These are phyloP conservation scores for Oreochromis tanganicae DNA, from an alignment of 2,113 vertebrate species.

Conservation along the genomic window DNA sequence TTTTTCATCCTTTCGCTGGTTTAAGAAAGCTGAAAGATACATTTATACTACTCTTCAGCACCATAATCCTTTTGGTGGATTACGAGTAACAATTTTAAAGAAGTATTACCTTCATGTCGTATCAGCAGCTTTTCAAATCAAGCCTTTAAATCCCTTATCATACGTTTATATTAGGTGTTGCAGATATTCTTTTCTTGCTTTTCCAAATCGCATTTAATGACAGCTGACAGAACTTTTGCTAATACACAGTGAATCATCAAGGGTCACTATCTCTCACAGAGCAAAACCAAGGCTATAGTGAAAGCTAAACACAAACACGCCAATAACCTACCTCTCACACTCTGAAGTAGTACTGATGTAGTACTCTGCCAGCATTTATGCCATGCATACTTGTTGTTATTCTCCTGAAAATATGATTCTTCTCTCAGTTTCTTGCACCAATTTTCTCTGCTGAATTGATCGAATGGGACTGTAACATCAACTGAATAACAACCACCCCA, in stretches of 20 bases:
- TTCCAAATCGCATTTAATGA: neutral
- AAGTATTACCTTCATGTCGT: neutral
- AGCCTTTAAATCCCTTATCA: neutral
- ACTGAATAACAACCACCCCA: neutral
- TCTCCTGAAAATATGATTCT: neutral
- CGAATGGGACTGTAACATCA: neutral
- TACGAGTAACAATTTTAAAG: neutral
- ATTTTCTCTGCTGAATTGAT: neutral
- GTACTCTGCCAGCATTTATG: neutral
- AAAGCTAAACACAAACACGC: neutral
- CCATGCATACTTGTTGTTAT: neutral
- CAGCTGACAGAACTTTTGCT: neutral
- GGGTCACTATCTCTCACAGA: neutral
- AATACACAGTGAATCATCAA: neutral
- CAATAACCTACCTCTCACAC: neutral
- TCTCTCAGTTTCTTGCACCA: neutral
- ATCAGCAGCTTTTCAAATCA: neutral
- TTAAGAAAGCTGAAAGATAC: neutral
- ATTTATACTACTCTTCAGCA: neutral
- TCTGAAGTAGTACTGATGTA: neutral
- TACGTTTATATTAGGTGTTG: neutral
- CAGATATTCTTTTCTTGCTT: neutral
- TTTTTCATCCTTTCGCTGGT: neutral
- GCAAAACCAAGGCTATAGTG: neutral
- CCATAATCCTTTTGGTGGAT: constrained; percentile 17